Evolutionary conservation across 2,797 vertebrate genomes (phyloP).

Genomic region (Muscicapa comitata): DNA sequence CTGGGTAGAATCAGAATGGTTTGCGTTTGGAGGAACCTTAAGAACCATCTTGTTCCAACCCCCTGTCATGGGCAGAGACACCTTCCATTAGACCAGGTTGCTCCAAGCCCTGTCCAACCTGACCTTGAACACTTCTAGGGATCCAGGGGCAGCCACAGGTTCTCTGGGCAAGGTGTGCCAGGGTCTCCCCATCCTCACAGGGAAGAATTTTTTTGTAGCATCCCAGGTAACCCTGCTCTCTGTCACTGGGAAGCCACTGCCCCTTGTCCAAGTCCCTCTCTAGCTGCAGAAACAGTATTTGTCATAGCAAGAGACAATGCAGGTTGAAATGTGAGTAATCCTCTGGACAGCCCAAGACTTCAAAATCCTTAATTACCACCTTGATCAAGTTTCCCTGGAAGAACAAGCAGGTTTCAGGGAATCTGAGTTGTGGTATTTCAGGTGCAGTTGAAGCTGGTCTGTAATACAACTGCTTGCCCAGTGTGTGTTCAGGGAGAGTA

Average conservation of each 20-base stretch:
- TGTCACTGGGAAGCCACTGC: background rate
- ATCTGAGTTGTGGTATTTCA: background rate
- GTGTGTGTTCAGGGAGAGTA: background rate
- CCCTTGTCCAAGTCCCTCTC: background rate
- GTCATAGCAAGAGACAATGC: accelerated
- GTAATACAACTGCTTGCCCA: background rate
- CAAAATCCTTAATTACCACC: background rate
- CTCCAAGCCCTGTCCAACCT: background rate
- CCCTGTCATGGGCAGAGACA: background rate
- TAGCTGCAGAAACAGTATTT: background rate
- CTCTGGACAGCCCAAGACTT: background rate
- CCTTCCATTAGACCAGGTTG: background rate
- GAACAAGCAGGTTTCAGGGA: background rate
- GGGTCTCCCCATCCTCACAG: background rate
- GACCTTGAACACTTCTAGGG: background rate
- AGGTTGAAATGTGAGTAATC: background rate
- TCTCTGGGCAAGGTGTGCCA: background rate
- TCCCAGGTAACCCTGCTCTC: background rate
- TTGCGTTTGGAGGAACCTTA: background rate
- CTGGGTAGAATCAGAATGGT: background rate
- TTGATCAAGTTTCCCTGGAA: background rate
- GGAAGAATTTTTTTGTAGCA: background rate
- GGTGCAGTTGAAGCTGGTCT: background rate
- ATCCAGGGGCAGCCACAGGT: background rate
- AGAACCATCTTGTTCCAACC: background rate